Base-by-base conservation (phyloP, 1,140 invertebrate genomes). In the Drosophila kohkoa region DNA sequence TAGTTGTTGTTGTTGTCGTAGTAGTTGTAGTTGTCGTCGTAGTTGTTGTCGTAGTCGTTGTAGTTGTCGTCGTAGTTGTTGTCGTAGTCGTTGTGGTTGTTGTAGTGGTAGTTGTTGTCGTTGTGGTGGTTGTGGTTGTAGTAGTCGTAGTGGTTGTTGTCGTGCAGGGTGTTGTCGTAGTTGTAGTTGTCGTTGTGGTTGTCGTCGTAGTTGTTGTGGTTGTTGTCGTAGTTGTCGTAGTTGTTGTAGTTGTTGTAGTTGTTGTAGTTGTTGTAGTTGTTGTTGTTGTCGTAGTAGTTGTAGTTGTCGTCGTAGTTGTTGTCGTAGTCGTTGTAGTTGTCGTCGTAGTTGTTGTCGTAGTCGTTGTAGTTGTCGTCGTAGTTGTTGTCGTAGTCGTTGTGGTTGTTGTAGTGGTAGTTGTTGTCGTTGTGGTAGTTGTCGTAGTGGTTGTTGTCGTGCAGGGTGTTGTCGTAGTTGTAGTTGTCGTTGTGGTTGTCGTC, bases 141-240 rank as follows among this genome's bases (percentile, higher is more conserved):
- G 49, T 68, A 3, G 67, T 58, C 3, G 67, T 71, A 0, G 68
- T 72, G 1, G 67, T 57, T 1, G 15, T 15, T 1, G 60, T 60
- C 0, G 67, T 60, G 1, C 13, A 49, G 1, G 64, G 52, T 1
- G 66, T 20, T 10, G 67, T 13, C 10, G 65, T 58, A 5, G 67
- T 67, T 13, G 64, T 67, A 0, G 66, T 68, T 5, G 66, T 59
- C n/a, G 63, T 66, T 8, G 63, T 58, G 28, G 1, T 11, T 59
- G 63, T 55, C 0, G 52, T 58, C 1, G 43, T 28, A 3, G 54
- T 46, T 0, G 64, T 58, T 1, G 64, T 55, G 0, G 57, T 35
- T 4, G 30, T 28, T 3, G 51, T 46, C 0, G 63, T 54, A 0
- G 63, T 54, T 2, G 49, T 7, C 3, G 7, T 28, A 0, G 38